phyloP scores from a whole-genome alignment of 2,797 vertebrate genomes.

The Tragelaphus eurycerus region DNA sequence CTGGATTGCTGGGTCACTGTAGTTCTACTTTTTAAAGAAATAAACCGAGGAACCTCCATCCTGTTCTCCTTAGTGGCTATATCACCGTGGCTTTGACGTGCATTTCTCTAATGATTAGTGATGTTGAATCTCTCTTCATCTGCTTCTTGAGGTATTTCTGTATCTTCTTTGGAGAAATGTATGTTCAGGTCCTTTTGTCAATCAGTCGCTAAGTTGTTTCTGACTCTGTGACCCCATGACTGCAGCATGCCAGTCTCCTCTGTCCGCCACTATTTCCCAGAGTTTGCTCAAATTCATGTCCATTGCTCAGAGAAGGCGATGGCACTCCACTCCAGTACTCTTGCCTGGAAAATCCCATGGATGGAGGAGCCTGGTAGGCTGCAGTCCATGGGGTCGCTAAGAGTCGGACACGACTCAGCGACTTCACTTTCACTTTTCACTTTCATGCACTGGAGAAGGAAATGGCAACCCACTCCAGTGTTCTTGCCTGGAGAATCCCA shows the following conservation, averaged over 20 bases:
- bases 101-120: not conserved
- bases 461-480: too few species aligned
- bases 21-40: not conserved
- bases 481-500: too few species aligned
- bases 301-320: too few species aligned
- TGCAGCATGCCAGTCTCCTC: not conserved
- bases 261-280: not conserved
- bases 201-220: not conserved
- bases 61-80: not conserved
- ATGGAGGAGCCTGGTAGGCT: fast-evolving
- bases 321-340: too few species aligned
- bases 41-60: not conserved
- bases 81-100: not conserved
- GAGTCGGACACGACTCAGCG: too few species aligned
- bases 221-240: not conserved
- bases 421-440: too few species aligned
- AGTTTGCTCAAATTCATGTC: not conserved
- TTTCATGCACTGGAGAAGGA: too few species aligned
- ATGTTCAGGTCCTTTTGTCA: not conserved
- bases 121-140: not conserved
- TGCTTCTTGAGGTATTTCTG: not conserved
- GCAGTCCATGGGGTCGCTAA: fast-evolving
- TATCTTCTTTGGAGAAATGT: not conserved
- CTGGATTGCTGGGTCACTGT: not conserved
- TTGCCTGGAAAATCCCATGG: too few species aligned